Evolutionary conservation across 2,888 invertebrate genomes (phyloP).

Genomic region (Leptogaster cylindrica): DNA sequence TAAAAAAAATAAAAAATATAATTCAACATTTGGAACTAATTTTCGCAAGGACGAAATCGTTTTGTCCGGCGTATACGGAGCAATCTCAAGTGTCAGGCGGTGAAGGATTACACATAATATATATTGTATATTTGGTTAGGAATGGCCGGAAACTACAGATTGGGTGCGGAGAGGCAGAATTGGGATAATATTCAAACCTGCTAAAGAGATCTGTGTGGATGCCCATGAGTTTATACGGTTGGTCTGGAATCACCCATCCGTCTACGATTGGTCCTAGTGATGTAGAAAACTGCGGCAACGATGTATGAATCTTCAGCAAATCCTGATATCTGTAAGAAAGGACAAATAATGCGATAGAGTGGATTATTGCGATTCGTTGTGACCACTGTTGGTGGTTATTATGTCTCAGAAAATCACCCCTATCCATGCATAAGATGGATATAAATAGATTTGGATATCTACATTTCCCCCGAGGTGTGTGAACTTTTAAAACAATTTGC

Average conservation of each 20-base stretch:
- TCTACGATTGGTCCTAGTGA: conserved; percentile 89
- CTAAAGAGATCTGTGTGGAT: conserved; percentile 75
- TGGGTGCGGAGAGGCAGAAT: neutral
- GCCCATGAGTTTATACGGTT: conserved; percentile 78
- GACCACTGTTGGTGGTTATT: too few species aligned
- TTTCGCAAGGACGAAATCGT: neutral
- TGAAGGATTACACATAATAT: too few species aligned
- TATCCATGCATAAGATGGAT: too few species aligned
- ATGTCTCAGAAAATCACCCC: too few species aligned
- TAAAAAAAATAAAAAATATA: neutral
- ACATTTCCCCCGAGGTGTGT: too few species aligned
- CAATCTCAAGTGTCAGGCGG: too few species aligned
- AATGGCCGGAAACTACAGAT: neutral
- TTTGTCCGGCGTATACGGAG: too few species aligned
- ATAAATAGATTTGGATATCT: too few species aligned
- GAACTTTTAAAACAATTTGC: too few species aligned
- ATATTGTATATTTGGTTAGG: neutral
- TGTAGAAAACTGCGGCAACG: conserved; percentile 78
- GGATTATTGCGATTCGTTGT: too few species aligned
- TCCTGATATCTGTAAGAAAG: conserved; percentile 67
- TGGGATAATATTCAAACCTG: conserved; percentile 70
- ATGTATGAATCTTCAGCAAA: conserved; percentile 71
- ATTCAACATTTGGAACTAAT: too few species aligned
- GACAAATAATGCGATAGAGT: conserved; percentile 11
- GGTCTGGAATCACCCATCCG: conserved; percentile 81